A percentile compares a stretch with the other conserved stretches of the same genome.
These are phyloP conservation scores for Ganaspis sp. DNA, from an alignment of 1,140 invertebrate genomes.

Conservation along the genomic window DNA sequence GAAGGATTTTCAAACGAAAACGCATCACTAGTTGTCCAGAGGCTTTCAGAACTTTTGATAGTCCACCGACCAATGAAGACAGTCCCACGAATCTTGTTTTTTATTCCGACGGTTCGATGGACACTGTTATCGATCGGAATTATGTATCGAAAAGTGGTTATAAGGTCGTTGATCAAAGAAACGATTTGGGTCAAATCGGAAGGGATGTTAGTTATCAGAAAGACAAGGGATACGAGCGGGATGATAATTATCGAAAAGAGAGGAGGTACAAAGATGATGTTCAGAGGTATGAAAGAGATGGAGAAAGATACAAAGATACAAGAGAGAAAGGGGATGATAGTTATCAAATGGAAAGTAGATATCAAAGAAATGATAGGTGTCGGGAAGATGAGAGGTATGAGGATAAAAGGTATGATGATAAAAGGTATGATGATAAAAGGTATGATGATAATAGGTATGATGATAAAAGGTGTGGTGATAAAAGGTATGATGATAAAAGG, in stretches of 20 bases:
- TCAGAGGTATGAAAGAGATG: constrained; percentile 38
- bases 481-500: too few species aligned
- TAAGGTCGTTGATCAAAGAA: constrained; percentile 35
- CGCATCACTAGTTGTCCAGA: constrained; percentile 71
- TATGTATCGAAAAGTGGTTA: not conserved
- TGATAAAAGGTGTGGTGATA: too few species aligned
- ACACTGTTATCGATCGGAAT: constrained; percentile 65
- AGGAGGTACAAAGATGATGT: too few species aligned
- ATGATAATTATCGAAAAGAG: not conserved
- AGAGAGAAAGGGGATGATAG: constrained; percentile 41
- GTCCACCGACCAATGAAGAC: constrained; percentile 34
- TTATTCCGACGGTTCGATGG: constrained; percentile 70
- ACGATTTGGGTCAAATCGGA: constrained; percentile 28
- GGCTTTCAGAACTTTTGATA: constrained; percentile 44
- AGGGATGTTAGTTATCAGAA: constrained; percentile 37
- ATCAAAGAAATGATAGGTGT: not conserved
- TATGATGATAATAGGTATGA: too few species aligned
- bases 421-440: too few species aligned
- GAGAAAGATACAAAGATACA: constrained; percentile 40
- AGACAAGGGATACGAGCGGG: not conserved
- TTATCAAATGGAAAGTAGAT: not conserved
- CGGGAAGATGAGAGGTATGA: too few species aligned
- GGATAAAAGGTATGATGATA: too few species aligned
- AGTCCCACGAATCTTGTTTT: constrained; percentile 53
- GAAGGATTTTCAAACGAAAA: constrained; percentile 57